Percentiles rank a stretch among this genome's conserved stretches.
Conservation (phyloP, 1,140 invertebrate genomes). For the Listronotus oregonensis region DNA sequence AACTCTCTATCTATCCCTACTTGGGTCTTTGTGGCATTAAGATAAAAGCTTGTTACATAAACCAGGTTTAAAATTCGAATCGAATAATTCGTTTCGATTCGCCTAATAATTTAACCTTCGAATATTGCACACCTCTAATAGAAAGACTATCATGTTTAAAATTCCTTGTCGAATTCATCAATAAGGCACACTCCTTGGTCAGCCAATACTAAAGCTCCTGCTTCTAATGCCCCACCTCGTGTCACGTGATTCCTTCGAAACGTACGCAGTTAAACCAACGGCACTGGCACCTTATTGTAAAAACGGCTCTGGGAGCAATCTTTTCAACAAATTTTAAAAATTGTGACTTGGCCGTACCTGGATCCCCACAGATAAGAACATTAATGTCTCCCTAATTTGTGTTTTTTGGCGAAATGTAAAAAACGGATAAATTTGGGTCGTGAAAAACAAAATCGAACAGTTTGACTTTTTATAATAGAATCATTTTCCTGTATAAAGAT, state of each 20-base stretch:
- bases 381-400: constrained; percentile 97
- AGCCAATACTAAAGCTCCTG: constrained; percentile 90
- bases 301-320: constrained; percentile 88
- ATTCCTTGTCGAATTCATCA: constrained; percentile 98
- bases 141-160: background rate
- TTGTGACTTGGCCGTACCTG: constrained; percentile 98
- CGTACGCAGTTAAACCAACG: constrained; percentile 97
- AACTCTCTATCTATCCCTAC: too few species aligned
- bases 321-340: constrained; percentile 95
- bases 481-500: too few species aligned
- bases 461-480: too few species aligned
- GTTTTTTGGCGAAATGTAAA: constrained; percentile 87
- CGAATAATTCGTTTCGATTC: too few species aligned
- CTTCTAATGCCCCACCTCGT: constrained; percentile 97
- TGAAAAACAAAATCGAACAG: too few species aligned
- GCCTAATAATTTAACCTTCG: too few species aligned
- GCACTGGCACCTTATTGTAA: constrained; percentile 98
- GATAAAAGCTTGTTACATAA: too few species aligned
- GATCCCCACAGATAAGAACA: constrained; percentile 95
- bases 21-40: too few species aligned
- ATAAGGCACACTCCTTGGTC: constrained; percentile 98
- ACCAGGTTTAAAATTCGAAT: too few species aligned
- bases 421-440: too few species aligned
- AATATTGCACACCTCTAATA: too few species aligned
- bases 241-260: constrained; percentile 89